phyloP scores from a whole-genome alignment of 1,140 invertebrate genomes.

The Sminthurides bifidus region DNA sequence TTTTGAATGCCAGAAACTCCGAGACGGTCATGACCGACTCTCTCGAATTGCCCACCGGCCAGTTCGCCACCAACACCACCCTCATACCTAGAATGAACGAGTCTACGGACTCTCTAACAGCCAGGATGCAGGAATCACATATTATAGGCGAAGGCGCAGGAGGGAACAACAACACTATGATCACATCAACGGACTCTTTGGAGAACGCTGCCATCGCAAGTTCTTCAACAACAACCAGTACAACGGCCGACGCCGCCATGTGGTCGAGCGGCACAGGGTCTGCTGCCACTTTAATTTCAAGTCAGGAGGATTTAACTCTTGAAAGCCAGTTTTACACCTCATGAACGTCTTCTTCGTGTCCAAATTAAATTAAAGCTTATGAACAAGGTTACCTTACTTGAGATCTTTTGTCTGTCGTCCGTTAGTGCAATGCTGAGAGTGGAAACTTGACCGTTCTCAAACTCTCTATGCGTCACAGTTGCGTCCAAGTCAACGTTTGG shows the following conservation, averaged over 20 bases:
- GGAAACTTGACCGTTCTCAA: not conserved
- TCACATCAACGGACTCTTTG: conserved; percentile 50
- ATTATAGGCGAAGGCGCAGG: not conserved
- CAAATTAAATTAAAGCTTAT: not conserved
- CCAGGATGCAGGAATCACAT: too few species aligned
- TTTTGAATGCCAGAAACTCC: not conserved
- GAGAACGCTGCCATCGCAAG: conserved; percentile 38
- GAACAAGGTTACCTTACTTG: not conserved
- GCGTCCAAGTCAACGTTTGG: not conserved
- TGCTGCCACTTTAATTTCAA: conserved; percentile 23
- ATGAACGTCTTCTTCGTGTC: not conserved
- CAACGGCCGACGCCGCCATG: conserved; percentile 26
- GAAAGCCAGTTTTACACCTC: conserved; percentile 10
- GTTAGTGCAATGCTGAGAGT: not conserved
- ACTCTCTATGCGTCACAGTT: not conserved
- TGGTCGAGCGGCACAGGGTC: conserved; percentile 26
- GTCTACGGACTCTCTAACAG: conserved; percentile 31
- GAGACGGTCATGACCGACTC: conserved; percentile 26
- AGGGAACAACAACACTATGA: conserved; percentile 22
- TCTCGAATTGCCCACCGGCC: conserved; percentile 30
- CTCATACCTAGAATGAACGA: conserved; percentile 19
- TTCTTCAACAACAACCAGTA: conserved; percentile 28
- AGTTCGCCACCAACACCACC: not conserved
- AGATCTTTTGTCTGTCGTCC: not conserved
- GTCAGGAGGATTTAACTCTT: conserved; percentile 27